These are phyloP conservation scores for Onychomys torridus DNA, from an alignment of 2,797 vertebrate species.

Conservation along the genomic window DNA sequence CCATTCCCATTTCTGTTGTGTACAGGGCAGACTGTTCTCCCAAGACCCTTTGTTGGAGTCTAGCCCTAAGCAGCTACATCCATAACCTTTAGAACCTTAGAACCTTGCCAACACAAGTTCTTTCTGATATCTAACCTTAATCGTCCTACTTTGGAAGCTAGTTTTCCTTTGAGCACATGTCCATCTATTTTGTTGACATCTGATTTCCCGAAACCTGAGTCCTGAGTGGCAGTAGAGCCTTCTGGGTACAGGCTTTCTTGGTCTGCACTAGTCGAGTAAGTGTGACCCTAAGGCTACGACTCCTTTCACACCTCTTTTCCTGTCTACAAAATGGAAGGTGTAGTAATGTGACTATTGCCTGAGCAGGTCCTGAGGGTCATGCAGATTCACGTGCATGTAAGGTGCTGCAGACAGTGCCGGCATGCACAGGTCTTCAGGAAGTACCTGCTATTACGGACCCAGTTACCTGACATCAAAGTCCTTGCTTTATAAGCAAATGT, in stretches of 20 bases:
- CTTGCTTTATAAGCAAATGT: not conserved
- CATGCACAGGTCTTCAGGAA: accelerated
- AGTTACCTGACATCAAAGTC: not conserved
- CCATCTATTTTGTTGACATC: accelerated
- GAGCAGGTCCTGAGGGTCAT: not conserved
- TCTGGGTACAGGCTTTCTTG: not conserved
- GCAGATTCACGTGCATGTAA: accelerated
- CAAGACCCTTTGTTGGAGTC: not conserved
- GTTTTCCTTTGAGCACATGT: accelerated
- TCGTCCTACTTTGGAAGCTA: not conserved
- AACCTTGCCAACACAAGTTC: not conserved
- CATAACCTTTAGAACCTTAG: not conserved
- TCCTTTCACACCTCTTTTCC: not conserved
- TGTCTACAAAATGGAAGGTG: not conserved
- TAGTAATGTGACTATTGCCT: accelerated
- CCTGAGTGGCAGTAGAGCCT: not conserved
- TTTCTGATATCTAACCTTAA: not conserved
- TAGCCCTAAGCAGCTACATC: not conserved
- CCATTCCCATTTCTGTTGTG: not conserved
- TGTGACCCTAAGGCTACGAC: not conserved
- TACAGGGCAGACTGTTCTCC: not conserved
- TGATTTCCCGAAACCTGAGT: not conserved
- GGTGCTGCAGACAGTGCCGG: accelerated
- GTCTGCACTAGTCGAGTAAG: not conserved
- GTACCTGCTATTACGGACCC: not conserved